Percentiles rank a stretch among this genome's conserved stretches.
These are phyloP conservation scores for Pyrocephalus nanus DNA, from an alignment of 2,797 vertebrate genomes.

Conservation along the genomic window DNA sequence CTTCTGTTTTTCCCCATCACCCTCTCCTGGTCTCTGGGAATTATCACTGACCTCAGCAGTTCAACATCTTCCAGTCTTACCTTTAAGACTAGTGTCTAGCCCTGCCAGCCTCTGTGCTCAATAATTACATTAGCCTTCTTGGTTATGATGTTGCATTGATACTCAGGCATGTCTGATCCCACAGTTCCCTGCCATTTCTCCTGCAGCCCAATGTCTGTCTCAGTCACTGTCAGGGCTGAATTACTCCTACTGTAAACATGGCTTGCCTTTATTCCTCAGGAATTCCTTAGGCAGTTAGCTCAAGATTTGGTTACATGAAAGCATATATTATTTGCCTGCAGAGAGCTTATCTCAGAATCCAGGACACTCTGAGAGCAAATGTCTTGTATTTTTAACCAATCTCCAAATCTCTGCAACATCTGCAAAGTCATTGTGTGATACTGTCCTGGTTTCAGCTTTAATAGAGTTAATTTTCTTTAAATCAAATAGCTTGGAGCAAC, in stretches of 20 bases:
- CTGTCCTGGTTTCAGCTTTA: neutral
- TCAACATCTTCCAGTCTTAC: neutral
- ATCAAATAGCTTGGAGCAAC: neutral
- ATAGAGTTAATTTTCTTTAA: neutral
- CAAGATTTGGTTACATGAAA: neutral
- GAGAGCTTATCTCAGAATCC: slow-evolving; percentile 1
- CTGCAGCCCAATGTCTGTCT: fast-evolving
- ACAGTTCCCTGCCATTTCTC: neutral
- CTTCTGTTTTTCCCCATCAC: neutral
- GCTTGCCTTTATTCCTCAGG: neutral
- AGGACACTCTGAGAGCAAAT: neutral
- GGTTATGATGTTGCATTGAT: neutral
- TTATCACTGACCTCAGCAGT: neutral
- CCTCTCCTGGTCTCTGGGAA: neutral
- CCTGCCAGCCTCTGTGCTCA: neutral
- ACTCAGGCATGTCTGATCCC: neutral
- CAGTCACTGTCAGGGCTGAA: neutral
- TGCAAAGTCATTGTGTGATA: neutral
- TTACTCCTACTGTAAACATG: neutral
- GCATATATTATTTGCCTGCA: neutral
- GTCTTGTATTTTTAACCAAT: neutral
- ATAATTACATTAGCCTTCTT: neutral
- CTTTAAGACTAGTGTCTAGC: neutral
- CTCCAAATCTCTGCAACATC: neutral
- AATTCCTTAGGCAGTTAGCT: neutral